These are phyloP conservation scores for Nephrotoma flavescens DNA, from an alignment of 2,888 invertebrate species.

Conservation along the genomic window DNA sequence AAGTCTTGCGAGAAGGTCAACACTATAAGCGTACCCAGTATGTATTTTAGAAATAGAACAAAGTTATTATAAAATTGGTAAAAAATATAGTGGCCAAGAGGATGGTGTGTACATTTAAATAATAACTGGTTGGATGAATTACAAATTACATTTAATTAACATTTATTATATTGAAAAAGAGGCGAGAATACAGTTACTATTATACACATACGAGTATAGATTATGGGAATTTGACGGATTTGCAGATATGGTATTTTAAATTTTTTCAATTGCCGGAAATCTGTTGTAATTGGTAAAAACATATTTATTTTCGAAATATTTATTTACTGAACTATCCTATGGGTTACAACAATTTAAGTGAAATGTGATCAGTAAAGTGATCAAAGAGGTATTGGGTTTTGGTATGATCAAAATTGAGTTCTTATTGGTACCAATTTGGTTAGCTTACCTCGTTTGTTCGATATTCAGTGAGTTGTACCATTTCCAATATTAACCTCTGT, in stretches of 20 bases:
- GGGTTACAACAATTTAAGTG: too few relatives aligned
- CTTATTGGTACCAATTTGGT: too few relatives aligned
- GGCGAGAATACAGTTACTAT: background rate
- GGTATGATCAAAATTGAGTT: too few relatives aligned
- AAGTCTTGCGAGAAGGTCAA: background rate
- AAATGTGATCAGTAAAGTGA: too few relatives aligned
- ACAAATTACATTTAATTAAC: background rate
- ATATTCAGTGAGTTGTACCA: too few relatives aligned
- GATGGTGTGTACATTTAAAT: background rate
- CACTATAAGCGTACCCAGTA: background rate
- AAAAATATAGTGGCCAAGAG: background rate
- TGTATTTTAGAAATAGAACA: background rate
- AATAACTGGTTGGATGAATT: background rate
- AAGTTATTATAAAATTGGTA: background rate
- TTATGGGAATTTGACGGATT: background rate
- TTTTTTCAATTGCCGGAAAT: background rate
- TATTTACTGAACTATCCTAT: background rate
- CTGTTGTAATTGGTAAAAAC: background rate
- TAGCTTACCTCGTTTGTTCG: too few relatives aligned
- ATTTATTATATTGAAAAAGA: background rate
- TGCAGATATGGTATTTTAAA: background rate
- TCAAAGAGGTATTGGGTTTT: too few relatives aligned
- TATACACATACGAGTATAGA: background rate
- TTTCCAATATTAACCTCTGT: too few relatives aligned
- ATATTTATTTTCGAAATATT: background rate